A percentile compares a stretch with the other conserved stretches of the same genome.
These are phyloP conservation scores for Gavia stellata DNA, from an alignment of 2,113 vertebrate genomes.

Conservation along the genomic window DNA sequence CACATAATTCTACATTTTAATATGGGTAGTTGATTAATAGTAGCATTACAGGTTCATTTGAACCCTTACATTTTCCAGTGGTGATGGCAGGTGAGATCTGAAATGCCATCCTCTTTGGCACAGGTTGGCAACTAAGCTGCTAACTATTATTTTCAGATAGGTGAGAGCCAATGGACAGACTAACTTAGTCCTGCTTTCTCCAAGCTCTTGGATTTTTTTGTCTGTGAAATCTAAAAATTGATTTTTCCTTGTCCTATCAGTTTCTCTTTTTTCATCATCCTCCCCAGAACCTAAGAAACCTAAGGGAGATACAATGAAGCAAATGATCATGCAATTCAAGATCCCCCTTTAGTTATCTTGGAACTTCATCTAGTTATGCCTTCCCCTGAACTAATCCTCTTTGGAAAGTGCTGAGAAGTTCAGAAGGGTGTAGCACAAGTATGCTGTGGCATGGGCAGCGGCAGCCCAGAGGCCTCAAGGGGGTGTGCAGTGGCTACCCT, in stretches of 20 bases:
- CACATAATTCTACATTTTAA: not conserved
- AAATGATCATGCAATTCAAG: not conserved
- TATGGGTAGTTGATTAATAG: not conserved
- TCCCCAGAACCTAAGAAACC: not conserved
- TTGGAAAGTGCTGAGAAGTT: not conserved
- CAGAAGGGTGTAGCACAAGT: not conserved
- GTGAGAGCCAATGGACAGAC: not conserved
- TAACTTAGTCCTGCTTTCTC: not conserved
- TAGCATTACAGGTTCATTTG: not conserved
- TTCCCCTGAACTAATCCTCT: not conserved
- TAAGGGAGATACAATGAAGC: not conserved
- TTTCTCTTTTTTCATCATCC: not conserved
- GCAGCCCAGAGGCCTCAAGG: not conserved
- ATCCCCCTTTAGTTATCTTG: not conserved
- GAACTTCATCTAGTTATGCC: not conserved
- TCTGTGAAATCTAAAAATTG: not conserved
- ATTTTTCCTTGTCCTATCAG: not conserved
- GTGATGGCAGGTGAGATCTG: not conserved
- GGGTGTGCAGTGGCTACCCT: not conserved
- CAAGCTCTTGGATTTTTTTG: not conserved
- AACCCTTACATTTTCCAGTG: not conserved
- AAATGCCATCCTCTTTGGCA: not conserved
- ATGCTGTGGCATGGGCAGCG: not conserved
- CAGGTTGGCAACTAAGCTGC: not conserved
- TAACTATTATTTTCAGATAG: not conserved